Base-by-base conservation (phyloP, 2,113 vertebrate species). In the Ictidomys tridecemlineatus region DNA sequence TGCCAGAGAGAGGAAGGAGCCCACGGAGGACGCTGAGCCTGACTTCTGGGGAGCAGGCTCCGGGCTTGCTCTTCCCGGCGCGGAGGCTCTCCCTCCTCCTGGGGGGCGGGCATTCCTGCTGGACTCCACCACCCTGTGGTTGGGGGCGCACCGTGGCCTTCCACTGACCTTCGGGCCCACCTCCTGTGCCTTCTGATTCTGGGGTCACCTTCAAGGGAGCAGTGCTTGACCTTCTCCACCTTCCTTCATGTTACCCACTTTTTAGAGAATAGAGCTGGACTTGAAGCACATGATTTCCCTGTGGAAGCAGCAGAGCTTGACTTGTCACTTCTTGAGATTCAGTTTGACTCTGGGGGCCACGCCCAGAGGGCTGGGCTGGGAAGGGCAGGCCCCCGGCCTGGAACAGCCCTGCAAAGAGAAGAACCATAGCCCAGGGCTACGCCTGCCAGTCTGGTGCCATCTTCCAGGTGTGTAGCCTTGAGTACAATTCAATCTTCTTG, bases 31-130 rank as follows among this genome's bases (percentile, higher is more conserved):
- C 18, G 20, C 1, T 24, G 58, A 20, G 17, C 20, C 56, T 17
- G 20, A 56, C 56, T 7, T 56, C 18, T 18, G 5, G 1, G 56
- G 20, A 20, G 56, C 56, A 56, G 56, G 56, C 56, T 56, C 78
- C 7, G 34, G 51, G 32, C 0, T 8, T 9, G 2, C 32, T 1
- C 37, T 11, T 12, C 22, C 26, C 20, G 14, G 22, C 7, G 0
- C 8, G 12, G 53, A 34, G 18, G 63, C 51, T 18, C 74, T 42
- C 30, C 45, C 34, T 0, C n/a, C 5, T 91, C 67, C 1, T 11
- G 3, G 53, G 11, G 30, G 20, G 67, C 5, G 5, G 56, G 5
- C 45, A 13, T 58, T 24, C 69, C 84, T 32, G 32, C 89, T 67
- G 76, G 67, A 56, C 37, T 18, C 1, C 56, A 13, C 37, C 8